These are phyloP conservation scores for Zosterops japonicus DNA, from an alignment of 2,113 vertebrate species.

Conservation along the genomic window DNA sequence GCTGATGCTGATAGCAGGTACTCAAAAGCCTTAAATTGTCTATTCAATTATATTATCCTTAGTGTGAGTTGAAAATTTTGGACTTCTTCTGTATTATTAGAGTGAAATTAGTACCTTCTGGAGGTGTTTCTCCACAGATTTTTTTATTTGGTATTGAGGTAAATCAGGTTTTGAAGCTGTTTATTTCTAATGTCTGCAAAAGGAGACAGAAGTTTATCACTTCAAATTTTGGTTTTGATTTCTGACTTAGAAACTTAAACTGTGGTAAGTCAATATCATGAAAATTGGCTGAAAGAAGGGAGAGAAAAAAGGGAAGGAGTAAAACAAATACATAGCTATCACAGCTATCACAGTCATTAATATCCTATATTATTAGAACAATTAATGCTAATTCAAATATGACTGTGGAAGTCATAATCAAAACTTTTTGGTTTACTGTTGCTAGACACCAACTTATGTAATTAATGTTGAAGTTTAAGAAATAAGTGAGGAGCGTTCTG, in stretches of 20 bases:
- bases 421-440: background rate
- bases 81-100: background rate
- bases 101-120: background rate
- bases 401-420: background rate
- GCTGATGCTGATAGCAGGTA: background rate
- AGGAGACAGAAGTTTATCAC: background rate
- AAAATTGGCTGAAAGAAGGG: background rate
- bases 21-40: background rate
- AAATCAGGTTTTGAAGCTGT: background rate
- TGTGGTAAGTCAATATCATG: background rate
- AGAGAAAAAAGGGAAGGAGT: background rate
- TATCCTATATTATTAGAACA: background rate
- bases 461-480: background rate
- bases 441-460: background rate
- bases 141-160: background rate
- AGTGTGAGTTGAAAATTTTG: background rate
- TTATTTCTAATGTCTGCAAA: background rate
- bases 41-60: background rate
- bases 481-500: background rate
- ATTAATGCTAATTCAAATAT: background rate
- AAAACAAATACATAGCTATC: background rate
- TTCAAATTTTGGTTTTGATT: background rate
- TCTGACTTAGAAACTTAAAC: background rate
- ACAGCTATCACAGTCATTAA: background rate
- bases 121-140: background rate